These are phyloP conservation scores for Argyresthia goedartella DNA, from an alignment of 2,888 invertebrate species.

Conservation along the genomic window DNA sequence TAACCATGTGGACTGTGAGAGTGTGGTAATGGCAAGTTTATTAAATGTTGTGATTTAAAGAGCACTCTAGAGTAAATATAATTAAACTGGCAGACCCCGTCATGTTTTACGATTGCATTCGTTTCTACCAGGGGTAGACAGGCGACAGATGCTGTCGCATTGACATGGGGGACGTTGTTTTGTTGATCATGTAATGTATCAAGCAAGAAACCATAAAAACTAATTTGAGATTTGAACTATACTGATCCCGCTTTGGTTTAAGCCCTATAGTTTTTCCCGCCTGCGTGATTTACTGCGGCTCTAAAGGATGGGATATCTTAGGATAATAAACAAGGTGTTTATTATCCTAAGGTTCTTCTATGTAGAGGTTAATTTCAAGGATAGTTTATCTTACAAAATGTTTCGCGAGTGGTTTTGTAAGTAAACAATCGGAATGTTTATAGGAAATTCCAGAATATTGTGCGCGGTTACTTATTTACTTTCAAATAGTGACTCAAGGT, in stretches of 20 bases:
- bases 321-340: too few relatives aligned
- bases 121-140: background rate
- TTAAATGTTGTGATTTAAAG: too few relatives aligned
- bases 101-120: background rate
- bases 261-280: too few relatives aligned
- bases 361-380: slow-evolving; percentile 12
- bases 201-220: slow-evolving; percentile 15
- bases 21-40: too few relatives aligned
- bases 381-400: slow-evolving; percentile 13
- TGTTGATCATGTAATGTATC: background rate
- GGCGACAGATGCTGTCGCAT: background rate
- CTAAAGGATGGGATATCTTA: too few relatives aligned
- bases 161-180: background rate
- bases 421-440: slow-evolving; percentile 19
- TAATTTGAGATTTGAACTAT: slow-evolving; percentile 22
- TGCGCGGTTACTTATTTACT: too few relatives aligned
- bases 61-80: slow-evolving; percentile 8
- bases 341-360: background rate
- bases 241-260: background rate
- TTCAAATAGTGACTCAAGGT: too few relatives aligned
- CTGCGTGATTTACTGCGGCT: too few relatives aligned
- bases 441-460: too few relatives aligned
- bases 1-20: too few relatives aligned
- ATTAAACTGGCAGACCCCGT: slow-evolving; percentile 7
- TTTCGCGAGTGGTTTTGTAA: slow-evolving; percentile 18